These are phyloP conservation scores for Eristalis pertinax DNA, from an alignment of 2,888 invertebrate species.

Conservation along the genomic window DNA sequence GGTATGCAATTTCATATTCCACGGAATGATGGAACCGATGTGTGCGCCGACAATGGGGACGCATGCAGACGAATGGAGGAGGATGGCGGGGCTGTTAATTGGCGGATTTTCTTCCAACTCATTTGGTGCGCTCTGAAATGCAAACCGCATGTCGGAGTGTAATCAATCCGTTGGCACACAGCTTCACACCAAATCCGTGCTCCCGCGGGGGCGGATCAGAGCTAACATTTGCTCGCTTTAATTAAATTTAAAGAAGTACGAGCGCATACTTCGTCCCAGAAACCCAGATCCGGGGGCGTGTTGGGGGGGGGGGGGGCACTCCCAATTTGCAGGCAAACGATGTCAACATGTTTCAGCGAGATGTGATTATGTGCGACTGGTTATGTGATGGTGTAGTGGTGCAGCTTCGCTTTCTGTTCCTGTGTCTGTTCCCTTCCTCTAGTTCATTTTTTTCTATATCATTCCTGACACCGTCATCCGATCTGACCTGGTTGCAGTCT, in stretches of 20 bases:
- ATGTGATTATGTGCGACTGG: conserved; percentile 53
- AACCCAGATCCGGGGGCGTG: conserved; percentile 25
- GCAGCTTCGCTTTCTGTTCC: neutral
- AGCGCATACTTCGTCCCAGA: conserved; percentile 20
- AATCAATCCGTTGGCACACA: conserved; percentile 2
- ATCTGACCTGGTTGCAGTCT: conserved; percentile 56
- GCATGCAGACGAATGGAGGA: conserved; percentile 17
- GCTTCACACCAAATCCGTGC: neutral
- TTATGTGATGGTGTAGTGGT: conserved; percentile 26
- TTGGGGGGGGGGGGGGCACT: neutral
- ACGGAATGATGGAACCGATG: neutral
- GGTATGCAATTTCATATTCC: conserved; percentile 32
- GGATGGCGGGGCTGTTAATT: conserved; percentile 17
- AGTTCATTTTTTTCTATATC: conserved; percentile 61
- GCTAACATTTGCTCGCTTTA: conserved; percentile 24
- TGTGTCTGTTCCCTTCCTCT: conserved; percentile 39
- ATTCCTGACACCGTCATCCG: conserved; percentile 51
- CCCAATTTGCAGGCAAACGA: conserved; percentile 38
- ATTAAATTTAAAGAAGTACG: conserved; percentile 48
- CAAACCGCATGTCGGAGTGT: neutral
- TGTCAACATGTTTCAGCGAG: conserved; percentile 48
- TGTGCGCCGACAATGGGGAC: neutral
- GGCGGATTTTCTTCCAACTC: conserved; percentile 17
- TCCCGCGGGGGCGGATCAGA: neutral
- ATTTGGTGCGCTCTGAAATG: conserved; percentile 23